Base-by-base conservation (phyloP, 1,140 invertebrate species). In the Drosophila tristis region DNA sequence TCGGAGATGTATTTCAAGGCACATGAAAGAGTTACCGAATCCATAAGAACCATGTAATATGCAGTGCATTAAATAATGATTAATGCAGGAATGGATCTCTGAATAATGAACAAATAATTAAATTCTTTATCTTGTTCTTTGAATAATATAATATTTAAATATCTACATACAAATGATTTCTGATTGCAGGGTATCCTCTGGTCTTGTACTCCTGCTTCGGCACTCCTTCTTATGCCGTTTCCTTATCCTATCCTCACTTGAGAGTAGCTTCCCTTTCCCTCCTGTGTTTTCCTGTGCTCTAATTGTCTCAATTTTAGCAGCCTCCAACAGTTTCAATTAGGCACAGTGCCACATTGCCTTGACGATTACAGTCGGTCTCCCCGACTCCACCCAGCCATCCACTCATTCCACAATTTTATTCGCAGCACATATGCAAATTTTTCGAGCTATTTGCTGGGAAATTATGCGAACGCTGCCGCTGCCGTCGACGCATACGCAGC, bases 311-410 rank as follows among this genome's bases (percentile, higher is more conserved):
- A 72, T 87, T 87, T 76, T 56, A 71, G 82, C 82, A 76, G 71
- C 82, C 84, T 64, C 78, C 35, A 39, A 87, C 64, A 87, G 78
- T 86, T 86, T 87, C 81, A 86, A 86, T 86, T 86, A 86, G 81
- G 50, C 81, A 29, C 66, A 62, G 26, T 79, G 63, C 11, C 64
- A 62, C 70, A 51, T 68, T 73, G 63, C 60, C 63, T 59, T 49
- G 35, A 49, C 57, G 39, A 57, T 44, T 35, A 39, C 43, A 53
- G 47, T 51, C 26, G 31, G 35, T 26, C 50, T 54, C 16, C 7
- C 48, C 45, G 5, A 9, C 47, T 6, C 15, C 42, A 45, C 39
- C 29, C 50, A 23, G 8, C 20, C 65, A 43, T 35, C 60, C 58
- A 39, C 64, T 54, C 42, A 20, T 50, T 29, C 29, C 55, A 4